phyloP scores from a whole-genome alignment of 2,888 invertebrate species.

The Hyalella azteca region DNA sequence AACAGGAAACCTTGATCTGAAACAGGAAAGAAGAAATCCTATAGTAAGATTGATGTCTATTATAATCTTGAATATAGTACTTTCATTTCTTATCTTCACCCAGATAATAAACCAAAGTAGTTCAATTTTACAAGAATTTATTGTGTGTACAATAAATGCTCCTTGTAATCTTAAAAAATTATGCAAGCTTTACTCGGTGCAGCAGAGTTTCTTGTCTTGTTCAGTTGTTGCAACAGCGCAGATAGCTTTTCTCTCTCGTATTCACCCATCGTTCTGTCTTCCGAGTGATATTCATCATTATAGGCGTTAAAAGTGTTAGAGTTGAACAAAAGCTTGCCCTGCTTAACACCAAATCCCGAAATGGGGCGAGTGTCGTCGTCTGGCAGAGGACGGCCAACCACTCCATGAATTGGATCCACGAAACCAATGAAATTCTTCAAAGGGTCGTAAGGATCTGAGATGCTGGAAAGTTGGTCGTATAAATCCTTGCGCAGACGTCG shows the following conservation, averaged over 20 bases:
- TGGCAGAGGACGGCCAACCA: neutral
- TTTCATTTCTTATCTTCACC: too few species aligned
- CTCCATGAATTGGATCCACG: neutral
- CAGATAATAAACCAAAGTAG: too few species aligned
- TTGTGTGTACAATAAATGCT: too few species aligned
- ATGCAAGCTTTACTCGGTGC: too few species aligned
- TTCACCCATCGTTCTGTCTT: neutral
- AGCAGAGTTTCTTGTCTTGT: too few species aligned
- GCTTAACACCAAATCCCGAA: neutral
- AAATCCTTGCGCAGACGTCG: neutral
- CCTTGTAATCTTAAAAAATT: too few species aligned
- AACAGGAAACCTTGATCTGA: too few species aligned
- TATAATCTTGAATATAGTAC: too few species aligned
- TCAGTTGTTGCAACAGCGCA: neutral
- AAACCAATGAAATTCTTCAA: neutral
- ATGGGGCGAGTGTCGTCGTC: neutral
- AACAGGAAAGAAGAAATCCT: too few species aligned
- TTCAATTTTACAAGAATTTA: too few species aligned
- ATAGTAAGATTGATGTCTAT: too few species aligned
- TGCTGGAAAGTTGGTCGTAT: neutral
- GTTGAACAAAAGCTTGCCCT: neutral
- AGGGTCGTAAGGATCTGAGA: neutral
- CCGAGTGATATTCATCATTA: neutral
- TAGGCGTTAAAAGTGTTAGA: neutral
- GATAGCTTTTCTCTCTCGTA: neutral